These are phyloP conservation scores for Rallus crepitans DNA, from an alignment of 2,797 vertebrate species.

Conservation along the genomic window DNA sequence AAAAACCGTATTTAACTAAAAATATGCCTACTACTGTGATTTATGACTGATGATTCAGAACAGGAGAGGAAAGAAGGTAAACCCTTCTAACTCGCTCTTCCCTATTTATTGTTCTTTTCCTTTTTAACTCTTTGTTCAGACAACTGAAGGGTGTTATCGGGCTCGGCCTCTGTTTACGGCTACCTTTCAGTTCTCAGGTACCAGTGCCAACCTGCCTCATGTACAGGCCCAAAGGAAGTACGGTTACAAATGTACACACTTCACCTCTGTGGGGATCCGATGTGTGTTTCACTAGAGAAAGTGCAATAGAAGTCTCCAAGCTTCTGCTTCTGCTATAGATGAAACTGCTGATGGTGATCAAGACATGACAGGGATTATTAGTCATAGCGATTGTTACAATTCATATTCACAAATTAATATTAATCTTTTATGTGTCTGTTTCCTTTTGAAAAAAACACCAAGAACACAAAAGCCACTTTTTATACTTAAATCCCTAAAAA, in stretches of 20 bases:
- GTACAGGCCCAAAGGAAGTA: background rate
- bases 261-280: background rate
- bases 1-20: constrained; percentile 1
- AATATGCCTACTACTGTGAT: background rate
- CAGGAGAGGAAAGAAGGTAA: background rate
- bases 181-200: background rate
- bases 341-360: background rate
- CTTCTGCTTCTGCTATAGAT: background rate
- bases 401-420: constrained; percentile 21
- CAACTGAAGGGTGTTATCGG: background rate
- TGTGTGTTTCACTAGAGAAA: fast-evolving
- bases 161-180: background rate
- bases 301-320: background rate
- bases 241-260: background rate
- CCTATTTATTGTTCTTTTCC: constrained; percentile 3
- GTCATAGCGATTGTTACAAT: constrained; percentile 1
- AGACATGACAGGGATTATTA: constrained; percentile 11
- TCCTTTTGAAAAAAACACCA: background rate
- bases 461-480: background rate
- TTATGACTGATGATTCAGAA: constrained; percentile 8
- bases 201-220: background rate
- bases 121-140: constrained; percentile 6
- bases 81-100: background rate
- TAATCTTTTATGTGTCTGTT: background rate
- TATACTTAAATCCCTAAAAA: background rate